Conservation (phyloP, 2,797 vertebrate species). For the Lepus oiostolus region DNA sequence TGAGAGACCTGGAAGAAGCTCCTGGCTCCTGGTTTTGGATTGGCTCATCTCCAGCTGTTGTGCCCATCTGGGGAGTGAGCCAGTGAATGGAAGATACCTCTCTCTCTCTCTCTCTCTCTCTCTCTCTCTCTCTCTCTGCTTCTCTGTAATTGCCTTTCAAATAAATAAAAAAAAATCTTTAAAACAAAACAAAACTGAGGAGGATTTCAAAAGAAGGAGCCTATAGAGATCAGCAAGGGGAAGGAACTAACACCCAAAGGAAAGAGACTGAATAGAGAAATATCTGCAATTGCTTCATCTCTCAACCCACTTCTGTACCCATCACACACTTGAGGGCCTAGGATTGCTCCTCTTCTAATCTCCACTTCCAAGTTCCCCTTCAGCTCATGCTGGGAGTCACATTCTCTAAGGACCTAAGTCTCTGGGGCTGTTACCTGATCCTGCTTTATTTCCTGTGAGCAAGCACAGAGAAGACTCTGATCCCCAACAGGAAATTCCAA, state of each 20-base stretch:
- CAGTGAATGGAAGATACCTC: no score
- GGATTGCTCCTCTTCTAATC: neutral
- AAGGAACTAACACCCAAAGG: neutral
- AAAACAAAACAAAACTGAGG: neutral
- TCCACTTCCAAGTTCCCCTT: neutral
- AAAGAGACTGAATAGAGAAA: neutral
- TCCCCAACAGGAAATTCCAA: constrained; percentile 18
- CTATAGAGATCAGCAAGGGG: neutral
- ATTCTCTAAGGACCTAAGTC: neutral
- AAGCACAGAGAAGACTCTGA: neutral
- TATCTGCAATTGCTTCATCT: neutral
- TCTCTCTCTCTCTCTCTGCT: no score
- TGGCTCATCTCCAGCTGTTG: no score
- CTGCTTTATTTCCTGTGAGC: constrained; percentile 43
- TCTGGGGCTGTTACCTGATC: constrained; percentile 37
- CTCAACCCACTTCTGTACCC: neutral
- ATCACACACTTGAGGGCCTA: neutral
- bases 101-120: no score
- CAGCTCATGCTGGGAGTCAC: neutral
- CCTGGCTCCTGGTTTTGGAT: no score
- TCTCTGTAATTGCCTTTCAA: no score
- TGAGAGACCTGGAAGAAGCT: no score
- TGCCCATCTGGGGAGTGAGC: no score
- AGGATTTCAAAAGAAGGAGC: neutral
- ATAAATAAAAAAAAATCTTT: no score